Evolutionary conservation across 1,140 invertebrate genomes (phyloP), one percentile per base, ranked within the genome.

Genomic region (Ridgeia piscesae): DNA sequence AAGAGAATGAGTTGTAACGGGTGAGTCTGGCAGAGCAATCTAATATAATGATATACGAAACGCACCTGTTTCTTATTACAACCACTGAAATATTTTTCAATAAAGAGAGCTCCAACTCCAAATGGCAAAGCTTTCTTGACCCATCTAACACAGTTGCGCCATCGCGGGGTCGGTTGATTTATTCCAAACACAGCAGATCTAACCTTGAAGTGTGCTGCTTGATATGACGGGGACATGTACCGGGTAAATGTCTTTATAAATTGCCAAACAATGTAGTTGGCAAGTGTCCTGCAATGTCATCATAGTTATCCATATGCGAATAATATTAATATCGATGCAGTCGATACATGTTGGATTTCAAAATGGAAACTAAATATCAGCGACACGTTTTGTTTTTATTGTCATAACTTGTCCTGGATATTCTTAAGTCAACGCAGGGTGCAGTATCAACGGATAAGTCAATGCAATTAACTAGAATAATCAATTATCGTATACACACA

Each of bases 71-170:
- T n/a, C 34, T 50, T 91, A 33, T 89, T 48, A 27, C 92, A 48
- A 89, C 77, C 89, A 33, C 42, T 92, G 89, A 93, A 91, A 33
- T 93, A 77, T 14, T 93, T 91, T 42, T 93, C 88, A 8, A 94
- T 42, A 89, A 91, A 99, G 97, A 99, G 98, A 0, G 98, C 98
- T 0, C 98, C 98, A 6, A 99, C 97, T 0, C 98, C 98, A 95
- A 99, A 99, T 14, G 98, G 98, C 94, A 99, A 97, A 91, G 97
- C 97, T 6, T 97, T 97, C 94, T 97, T 98, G 0, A 97, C 98
- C 95, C 98, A 98, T 1, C 96, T 96, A 1, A 98, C 97, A 95
- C 98, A 99, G 94, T 98, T 97, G 96, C 98, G 98, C 98, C 98
- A 98, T n/a, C 98, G 96, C 1, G 98, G 97, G 94, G 98, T 97